phyloP scores from a whole-genome alignment of 2,888 invertebrate genomes.

The Camponotus fellah region DNA sequence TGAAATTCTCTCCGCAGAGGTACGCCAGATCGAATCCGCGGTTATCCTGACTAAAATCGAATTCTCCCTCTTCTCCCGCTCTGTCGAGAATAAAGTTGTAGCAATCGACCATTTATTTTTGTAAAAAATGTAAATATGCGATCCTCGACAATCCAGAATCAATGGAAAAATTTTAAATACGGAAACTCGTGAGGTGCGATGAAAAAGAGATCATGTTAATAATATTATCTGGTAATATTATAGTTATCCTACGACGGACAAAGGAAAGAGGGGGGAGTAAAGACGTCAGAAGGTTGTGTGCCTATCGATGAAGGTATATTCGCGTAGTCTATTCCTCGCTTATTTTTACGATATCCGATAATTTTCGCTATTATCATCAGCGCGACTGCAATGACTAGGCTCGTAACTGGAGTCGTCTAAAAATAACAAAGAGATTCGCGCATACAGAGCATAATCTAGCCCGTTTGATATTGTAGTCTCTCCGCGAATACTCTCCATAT shows the following conservation, averaged over 20 bases:
- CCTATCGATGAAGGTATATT: constrained; percentile 39
- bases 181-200: not conserved
- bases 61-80: not conserved
- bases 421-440: not conserved
- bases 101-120: not conserved
- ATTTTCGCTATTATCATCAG: constrained; percentile 21
- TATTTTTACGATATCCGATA: constrained; percentile 51
- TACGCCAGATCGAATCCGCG: not conserved
- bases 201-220: constrained; percentile 26
- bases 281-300: constrained; percentile 49
- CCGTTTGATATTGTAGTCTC: not conserved
- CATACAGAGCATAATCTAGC: not conserved
- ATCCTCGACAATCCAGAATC: not conserved
- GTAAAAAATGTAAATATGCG: not conserved
- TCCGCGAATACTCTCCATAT: not conserved
- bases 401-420: not conserved
- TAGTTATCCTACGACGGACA: not conserved
- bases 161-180: not conserved
- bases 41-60: not conserved
- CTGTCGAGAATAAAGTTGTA: not conserved
- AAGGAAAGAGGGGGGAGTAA: constrained; percentile 14
- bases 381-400: not conserved
- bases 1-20: not conserved
- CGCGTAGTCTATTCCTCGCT: constrained; percentile 14
- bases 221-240: constrained; percentile 16